These are phyloP conservation scores for Parnassius smintheus DNA, from an alignment of 2,888 invertebrate genomes.

Conservation along the genomic window DNA sequence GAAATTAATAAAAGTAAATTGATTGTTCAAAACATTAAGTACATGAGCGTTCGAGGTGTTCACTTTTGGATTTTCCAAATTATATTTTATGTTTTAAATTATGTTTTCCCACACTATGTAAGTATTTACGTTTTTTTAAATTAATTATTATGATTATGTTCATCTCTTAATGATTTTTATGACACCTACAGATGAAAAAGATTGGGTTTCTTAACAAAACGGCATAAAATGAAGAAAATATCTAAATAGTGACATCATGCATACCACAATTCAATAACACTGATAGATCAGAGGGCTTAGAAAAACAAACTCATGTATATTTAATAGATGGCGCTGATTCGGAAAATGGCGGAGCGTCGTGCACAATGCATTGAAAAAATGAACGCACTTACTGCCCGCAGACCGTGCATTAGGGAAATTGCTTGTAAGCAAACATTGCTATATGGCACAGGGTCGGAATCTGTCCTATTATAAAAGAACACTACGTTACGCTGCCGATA, in stretches of 20 bases:
- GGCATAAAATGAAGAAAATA: too few relatives aligned
- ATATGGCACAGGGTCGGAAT: constrained; percentile 10
- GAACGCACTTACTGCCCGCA: constrained; percentile 24
- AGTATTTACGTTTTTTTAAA: too few relatives aligned
- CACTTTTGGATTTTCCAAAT: too few relatives aligned
- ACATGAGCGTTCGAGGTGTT: too few relatives aligned
- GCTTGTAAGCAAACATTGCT: constrained; percentile 41
- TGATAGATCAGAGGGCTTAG: constrained; percentile 34
- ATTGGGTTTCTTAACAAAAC: too few relatives aligned
- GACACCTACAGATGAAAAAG: background rate
- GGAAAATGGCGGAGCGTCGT: constrained; percentile 38
- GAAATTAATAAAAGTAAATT: too few relatives aligned
- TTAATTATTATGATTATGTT: background rate
- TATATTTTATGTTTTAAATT: too few relatives aligned
- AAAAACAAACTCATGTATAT: constrained; percentile 43
- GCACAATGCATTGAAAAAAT: constrained; percentile 28
- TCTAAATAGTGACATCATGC: constrained; percentile 22
- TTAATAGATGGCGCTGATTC: constrained; percentile 36
- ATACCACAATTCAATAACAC: constrained; percentile 35
- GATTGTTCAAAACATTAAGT: too few relatives aligned
- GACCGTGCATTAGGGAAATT: constrained; percentile 46
- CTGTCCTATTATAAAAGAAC: too few relatives aligned
- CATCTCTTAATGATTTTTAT: background rate
- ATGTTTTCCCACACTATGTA: too few relatives aligned
- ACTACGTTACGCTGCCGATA: too few relatives aligned